Percentiles rank a stretch among this genome's conserved stretches.
phyloP scores from a whole-genome alignment of 35 echinoderm and acorn worm genomes.

The Lytechinus pictus region DNA sequence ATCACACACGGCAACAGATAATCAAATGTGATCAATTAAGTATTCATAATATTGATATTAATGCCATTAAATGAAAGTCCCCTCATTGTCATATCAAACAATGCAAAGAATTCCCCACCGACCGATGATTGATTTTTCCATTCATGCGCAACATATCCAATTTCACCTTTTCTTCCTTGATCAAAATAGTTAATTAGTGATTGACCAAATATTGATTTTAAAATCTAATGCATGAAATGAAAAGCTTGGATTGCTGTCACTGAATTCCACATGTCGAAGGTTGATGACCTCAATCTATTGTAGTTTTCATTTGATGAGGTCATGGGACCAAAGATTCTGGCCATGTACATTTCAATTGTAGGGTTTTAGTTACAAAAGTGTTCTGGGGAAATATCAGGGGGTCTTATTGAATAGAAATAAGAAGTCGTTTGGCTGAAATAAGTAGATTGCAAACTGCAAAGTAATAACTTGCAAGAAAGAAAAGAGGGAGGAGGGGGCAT shows the following conservation, averaged over 20 bases:
- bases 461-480: no score
- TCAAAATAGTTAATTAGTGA: background rate
- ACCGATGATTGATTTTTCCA: background rate
- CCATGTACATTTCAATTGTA: background rate
- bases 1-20: background rate
- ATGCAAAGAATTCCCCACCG: background rate
- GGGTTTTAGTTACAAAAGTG: background rate
- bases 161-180: background rate
- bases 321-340: background rate
- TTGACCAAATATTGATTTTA: background rate
- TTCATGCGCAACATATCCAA: background rate
- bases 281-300: background rate
- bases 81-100: background rate
- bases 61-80: background rate
- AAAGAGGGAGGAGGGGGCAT: no score
- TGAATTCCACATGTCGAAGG: background rate
- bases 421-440: background rate
- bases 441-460: background rate
- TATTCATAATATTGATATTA: background rate
- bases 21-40: background rate
- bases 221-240: background rate
- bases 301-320: background rate
- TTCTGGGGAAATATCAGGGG: background rate
- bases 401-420: background rate
- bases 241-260: background rate